Conservation (phyloP, 2,888 invertebrate genomes). For the Girardia tigrina region DNA sequence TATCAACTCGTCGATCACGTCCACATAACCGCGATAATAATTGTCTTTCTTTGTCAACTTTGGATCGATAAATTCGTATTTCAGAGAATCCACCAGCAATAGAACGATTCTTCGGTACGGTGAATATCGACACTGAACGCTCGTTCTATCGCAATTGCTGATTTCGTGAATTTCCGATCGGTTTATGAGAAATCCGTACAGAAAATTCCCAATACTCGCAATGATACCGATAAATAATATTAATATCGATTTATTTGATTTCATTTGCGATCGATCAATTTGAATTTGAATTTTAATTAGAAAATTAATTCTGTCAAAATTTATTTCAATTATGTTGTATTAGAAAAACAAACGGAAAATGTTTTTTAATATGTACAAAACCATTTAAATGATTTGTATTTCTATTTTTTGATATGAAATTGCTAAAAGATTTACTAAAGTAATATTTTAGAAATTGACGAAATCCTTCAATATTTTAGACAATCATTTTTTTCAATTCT, state of each 20-base stretch:
- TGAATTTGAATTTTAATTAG: too few relatives aligned
- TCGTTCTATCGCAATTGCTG: slow-evolving; percentile 41
- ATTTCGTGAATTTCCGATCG: slow-evolving; percentile 57
- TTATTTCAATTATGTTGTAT: too few relatives aligned
- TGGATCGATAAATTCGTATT: slow-evolving; percentile 66
- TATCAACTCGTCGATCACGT: slow-evolving; percentile 57
- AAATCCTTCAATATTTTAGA: too few relatives aligned
- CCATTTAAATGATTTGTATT: too few relatives aligned
- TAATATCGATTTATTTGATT: background rate
- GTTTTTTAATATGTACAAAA: too few relatives aligned
- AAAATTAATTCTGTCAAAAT: too few relatives aligned
- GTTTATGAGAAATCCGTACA: slow-evolving; percentile 72
- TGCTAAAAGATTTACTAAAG: too few relatives aligned
- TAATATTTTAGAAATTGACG: too few relatives aligned
- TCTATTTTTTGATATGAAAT: too few relatives aligned
- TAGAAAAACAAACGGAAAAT: too few relatives aligned
- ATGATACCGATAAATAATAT: slow-evolving; percentile 23
- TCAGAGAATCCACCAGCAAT: slow-evolving; percentile 50
- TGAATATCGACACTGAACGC: background rate
- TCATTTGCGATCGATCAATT: too few relatives aligned
- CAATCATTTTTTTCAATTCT: too few relatives aligned
- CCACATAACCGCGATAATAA: background rate
- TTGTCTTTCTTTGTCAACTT: slow-evolving; percentile 34
- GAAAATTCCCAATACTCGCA: slow-evolving; percentile 56
- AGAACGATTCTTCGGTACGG: background rate